Conservation (phyloP, 1,140 invertebrate genomes). For the Acyrthosiphon pisum region DNA sequence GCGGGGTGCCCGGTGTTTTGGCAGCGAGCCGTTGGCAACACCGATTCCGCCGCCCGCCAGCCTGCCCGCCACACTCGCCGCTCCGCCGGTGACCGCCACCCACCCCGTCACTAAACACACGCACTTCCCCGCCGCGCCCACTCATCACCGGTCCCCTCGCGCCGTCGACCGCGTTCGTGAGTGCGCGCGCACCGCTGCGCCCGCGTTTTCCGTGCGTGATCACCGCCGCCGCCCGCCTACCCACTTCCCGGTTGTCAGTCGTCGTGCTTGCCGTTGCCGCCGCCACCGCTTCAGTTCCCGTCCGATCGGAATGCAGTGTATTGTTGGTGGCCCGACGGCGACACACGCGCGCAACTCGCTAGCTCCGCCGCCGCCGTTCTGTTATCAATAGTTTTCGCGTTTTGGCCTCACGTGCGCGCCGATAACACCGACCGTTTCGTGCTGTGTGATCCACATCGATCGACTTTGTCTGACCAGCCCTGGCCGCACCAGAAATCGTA, state of each 20-base stretch:
- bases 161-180: no score
- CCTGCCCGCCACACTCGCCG: not conserved
- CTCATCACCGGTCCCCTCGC: not conserved
- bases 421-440: not conserved
- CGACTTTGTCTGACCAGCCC: not conserved
- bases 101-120: not conserved
- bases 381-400: slow-evolving; percentile 37
- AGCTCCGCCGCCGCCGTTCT: not conserved
- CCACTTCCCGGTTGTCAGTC: not conserved
- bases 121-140: not conserved
- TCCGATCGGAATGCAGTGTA: slow-evolving; percentile 42
- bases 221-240: not conserved
- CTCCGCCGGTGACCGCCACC: not conserved
- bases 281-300: not conserved
- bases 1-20: not conserved
- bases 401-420: slow-evolving; percentile 19
- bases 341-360: not conserved
- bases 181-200: not conserved
- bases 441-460: not conserved
- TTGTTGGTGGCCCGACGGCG: not conserved
- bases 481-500: not conserved
- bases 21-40: not conserved
- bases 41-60: not conserved
- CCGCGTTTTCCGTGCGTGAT: not conserved
- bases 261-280: not conserved